Evolutionary conservation across 2,888 invertebrate genomes (phyloP).

Genomic region (Panorpa germanica): DNA sequence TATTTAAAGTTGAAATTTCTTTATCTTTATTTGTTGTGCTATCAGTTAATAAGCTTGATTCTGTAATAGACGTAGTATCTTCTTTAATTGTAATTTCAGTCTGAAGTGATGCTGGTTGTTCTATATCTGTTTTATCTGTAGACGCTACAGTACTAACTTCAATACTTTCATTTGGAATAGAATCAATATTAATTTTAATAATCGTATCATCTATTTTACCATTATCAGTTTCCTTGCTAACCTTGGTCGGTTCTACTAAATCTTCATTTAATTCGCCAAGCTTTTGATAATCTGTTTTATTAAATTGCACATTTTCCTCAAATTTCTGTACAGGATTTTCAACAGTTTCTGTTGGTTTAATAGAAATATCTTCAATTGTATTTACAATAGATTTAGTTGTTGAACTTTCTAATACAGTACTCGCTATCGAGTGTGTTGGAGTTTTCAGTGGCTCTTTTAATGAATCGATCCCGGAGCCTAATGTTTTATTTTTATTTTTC

Average conservation of each 20-base stretch:
- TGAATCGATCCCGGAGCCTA: too few relatives aligned
- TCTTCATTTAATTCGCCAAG: constrained; percentile 5
- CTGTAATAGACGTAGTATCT: constrained; percentile 3
- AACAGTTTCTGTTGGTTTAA: too few relatives aligned
- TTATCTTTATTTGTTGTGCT: background rate
- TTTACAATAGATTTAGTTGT: too few relatives aligned
- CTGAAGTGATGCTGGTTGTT: background rate
- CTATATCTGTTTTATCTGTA: background rate
- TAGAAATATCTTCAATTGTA: too few relatives aligned
- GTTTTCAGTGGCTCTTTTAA: too few relatives aligned
- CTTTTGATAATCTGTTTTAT: constrained; percentile 7
- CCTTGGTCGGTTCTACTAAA: constrained; percentile 9
- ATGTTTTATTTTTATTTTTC: too few relatives aligned
- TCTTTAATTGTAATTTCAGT: background rate
- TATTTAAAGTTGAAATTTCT: too few relatives aligned
- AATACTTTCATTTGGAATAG: background rate
- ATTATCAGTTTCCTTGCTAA: background rate
- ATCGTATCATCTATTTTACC: background rate
- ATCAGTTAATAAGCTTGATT: background rate
- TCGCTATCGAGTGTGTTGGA: too few relatives aligned
- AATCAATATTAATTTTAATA: background rate
- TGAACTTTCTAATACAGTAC: too few relatives aligned
- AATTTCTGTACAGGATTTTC: too few relatives aligned
- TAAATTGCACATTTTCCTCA: constrained; percentile 10
- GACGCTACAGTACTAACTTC: background rate